phyloP scores from a whole-genome alignment of 2,888 invertebrate species.

The Philopedon plagiatum region DNA sequence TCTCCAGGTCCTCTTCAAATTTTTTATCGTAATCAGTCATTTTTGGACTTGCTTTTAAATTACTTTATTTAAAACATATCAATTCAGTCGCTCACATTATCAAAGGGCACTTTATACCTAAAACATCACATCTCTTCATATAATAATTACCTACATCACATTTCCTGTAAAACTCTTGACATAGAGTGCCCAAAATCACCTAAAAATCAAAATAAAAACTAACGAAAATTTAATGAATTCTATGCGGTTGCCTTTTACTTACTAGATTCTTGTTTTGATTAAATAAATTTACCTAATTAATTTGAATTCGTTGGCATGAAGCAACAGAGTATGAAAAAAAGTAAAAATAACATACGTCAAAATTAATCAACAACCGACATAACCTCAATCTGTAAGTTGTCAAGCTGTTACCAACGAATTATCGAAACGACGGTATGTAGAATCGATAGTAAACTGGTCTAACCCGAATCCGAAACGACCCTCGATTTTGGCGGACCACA shows the following conservation, averaged over 20 bases:
- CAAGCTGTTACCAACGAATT: not conserved
- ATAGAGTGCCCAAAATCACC: not conserved
- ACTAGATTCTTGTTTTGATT: not conserved
- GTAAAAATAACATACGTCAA: slow-evolving; percentile 26
- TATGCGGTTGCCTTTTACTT: not conserved
- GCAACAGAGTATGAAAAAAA: slow-evolving; percentile 23
- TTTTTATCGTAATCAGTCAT: slow-evolving; percentile 81
- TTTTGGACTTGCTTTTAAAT: slow-evolving; percentile 1
- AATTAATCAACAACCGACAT: slow-evolving; percentile 27
- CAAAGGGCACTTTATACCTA: not conserved
- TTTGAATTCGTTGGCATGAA: slow-evolving; percentile 13
- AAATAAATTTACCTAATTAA: slow-evolving; percentile 16
- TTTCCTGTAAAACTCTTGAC: slow-evolving; percentile 5
- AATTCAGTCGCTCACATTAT: not conserved
- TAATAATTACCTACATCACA: not conserved
- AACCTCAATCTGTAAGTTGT: slow-evolving; percentile 23
- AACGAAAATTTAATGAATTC: not conserved
- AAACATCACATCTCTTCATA: not conserved
- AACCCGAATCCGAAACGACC: no score
- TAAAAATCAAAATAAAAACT: not conserved
- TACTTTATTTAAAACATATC: not conserved
- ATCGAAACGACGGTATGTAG: not conserved
- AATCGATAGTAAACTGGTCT: not conserved
- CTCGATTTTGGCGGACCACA: no score
- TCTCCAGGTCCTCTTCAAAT: slow-evolving; percentile 89